Evolutionary conservation across 2,113 vertebrate species (phyloP).

Genomic region (Peromyscus californicus): DNA sequence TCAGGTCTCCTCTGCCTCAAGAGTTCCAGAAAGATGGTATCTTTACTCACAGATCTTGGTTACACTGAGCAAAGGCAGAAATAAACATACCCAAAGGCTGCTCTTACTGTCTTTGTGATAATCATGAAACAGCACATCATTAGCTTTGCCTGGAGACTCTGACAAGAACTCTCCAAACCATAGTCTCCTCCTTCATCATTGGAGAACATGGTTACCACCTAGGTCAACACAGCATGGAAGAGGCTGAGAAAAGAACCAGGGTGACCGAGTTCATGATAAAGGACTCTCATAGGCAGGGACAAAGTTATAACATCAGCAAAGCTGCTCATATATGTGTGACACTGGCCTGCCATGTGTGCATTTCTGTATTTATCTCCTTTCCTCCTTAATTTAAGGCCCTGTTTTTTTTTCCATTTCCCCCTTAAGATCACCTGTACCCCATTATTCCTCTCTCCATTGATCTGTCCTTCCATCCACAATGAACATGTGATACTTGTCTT

Average conservation of each 20-base stretch:
- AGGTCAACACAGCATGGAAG: not conserved
- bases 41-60: not conserved
- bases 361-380: too few relatives aligned
- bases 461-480: too few relatives aligned
- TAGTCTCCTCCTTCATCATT: too few relatives aligned
- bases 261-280: constrained; percentile 11
- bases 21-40: constrained; percentile 7
- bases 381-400: not conserved
- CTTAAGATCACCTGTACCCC: too few relatives aligned
- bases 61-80: not conserved
- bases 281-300: not conserved
- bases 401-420: too few relatives aligned
- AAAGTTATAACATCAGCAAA: not conserved
- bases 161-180: not conserved
- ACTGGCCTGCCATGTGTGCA: not conserved
- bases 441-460: too few relatives aligned
- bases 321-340: not conserved
- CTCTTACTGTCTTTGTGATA: not conserved
- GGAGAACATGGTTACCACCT: not conserved
- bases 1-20: not conserved
- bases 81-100: not conserved
- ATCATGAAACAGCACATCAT: not conserved
- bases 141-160: not conserved
- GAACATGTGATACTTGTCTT: too few relatives aligned
- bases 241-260: not conserved